phyloP scores from a whole-genome alignment of 2,797 vertebrate genomes.

The Peromyscus eremicus region DNA sequence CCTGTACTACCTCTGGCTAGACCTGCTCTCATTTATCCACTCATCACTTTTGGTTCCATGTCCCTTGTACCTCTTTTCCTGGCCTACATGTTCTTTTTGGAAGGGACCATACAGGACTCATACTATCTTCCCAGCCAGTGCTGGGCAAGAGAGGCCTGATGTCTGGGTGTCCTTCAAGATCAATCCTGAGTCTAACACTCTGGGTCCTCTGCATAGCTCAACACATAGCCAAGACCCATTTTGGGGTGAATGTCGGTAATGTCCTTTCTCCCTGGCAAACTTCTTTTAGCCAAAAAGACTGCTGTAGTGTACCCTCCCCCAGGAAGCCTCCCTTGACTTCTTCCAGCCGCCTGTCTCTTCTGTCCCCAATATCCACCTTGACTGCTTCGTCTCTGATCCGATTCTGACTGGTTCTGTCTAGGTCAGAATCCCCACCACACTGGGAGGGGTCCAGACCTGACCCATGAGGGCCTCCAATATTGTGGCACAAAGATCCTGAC shows the following conservation, averaged over 20 bases:
- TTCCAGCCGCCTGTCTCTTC: background rate
- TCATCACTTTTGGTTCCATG: background rate
- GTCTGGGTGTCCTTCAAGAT: background rate
- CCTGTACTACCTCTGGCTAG: background rate
- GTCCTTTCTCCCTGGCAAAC: background rate
- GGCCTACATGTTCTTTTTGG: background rate
- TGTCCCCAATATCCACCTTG: background rate
- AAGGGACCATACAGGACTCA: no score
- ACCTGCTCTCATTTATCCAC: fast-evolving
- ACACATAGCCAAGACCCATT: background rate
- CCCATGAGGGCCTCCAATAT: background rate
- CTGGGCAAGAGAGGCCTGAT: background rate
- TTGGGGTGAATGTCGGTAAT: background rate
- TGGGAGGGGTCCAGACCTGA: background rate
- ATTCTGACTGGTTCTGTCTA: background rate
- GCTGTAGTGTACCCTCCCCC: background rate
- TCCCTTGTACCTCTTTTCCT: background rate
- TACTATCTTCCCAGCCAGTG: background rate
- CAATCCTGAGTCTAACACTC: background rate
- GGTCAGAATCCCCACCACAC: background rate
- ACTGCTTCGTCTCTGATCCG: background rate
- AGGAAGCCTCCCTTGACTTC: constrained; percentile 14
- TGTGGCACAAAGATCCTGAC: background rate
- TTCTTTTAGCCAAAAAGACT: background rate
- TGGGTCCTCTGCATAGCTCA: background rate